phyloP scores from a whole-genome alignment of 2,888 invertebrate genomes.

The Alcis repandata region DNA sequence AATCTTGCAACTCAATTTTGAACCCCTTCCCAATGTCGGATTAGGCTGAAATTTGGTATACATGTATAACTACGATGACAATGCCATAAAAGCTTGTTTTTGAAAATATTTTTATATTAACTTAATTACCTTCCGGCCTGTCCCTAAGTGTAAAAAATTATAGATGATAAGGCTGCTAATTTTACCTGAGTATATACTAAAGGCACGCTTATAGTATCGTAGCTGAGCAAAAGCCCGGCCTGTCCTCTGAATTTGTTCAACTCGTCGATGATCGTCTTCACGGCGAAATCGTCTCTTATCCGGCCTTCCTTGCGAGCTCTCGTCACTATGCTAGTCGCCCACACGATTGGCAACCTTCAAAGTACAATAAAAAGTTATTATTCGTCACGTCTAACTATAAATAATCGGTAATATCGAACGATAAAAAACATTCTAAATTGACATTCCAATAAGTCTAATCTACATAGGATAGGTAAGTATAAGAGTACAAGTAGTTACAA shows the following conservation, averaged over 20 bases:
- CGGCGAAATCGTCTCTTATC: constrained; percentile 96
- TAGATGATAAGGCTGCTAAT: background rate
- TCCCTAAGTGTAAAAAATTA: too few relatives aligned
- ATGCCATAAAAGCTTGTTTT: too few relatives aligned
- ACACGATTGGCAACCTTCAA: constrained; percentile 93
- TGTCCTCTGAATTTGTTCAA: constrained; percentile 94
- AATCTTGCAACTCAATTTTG: too few relatives aligned
- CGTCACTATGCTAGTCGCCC: constrained; percentile 96
- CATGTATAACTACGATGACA: too few relatives aligned
- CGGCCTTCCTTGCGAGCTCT: constrained; percentile 95
- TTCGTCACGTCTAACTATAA: constrained; percentile 14
- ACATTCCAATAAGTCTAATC: constrained; percentile 27
- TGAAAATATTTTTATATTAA: too few relatives aligned
- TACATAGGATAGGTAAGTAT: background rate
- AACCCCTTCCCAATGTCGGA: too few relatives aligned
- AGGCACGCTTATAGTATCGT: constrained; percentile 93
- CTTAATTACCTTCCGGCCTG: too few relatives aligned
- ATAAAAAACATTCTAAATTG: constrained; percentile 19
- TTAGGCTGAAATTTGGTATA: too few relatives aligned
- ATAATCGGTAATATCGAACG: constrained; percentile 22
- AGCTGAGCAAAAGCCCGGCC: constrained; percentile 91
- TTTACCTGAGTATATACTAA: constrained; percentile 93
- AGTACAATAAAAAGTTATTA: constrained; percentile 30
- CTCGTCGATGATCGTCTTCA: constrained; percentile 96
- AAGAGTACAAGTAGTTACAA: background rate